These are phyloP conservation scores for Anarhynchus alexandrinus DNA, from an alignment of 2,113 vertebrate genomes.

Conservation along the genomic window DNA sequence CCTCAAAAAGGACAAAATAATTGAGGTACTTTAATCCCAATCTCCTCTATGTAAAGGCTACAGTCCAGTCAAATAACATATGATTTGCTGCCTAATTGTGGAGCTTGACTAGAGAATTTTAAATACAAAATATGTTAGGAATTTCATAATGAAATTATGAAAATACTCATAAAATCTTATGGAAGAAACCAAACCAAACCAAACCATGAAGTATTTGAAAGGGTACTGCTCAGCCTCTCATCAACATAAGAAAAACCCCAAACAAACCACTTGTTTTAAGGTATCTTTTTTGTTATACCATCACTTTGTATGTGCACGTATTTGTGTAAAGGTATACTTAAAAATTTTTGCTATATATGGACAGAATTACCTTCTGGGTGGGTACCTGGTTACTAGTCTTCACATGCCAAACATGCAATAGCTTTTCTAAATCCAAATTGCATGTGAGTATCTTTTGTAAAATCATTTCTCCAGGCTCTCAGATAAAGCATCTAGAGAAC, in stretches of 20 bases:
- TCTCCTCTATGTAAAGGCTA: neutral
- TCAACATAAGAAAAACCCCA: rapidly evolving
- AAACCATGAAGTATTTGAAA: neutral
- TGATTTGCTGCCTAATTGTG: neutral
- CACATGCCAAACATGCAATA: neutral
- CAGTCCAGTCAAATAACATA: neutral
- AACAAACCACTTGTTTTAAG: neutral
- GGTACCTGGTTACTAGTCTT: neutral
- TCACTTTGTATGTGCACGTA: neutral
- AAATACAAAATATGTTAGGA: neutral
- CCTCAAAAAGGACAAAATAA: neutral
- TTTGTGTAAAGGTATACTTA: neutral
- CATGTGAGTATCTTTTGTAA: neutral
- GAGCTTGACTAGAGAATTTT: neutral
- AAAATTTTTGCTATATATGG: neutral
- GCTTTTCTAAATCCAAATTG: neutral
- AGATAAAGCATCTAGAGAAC: neutral
- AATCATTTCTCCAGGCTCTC: neutral
- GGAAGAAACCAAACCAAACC: neutral
- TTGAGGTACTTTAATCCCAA: neutral
- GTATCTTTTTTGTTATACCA: neutral
- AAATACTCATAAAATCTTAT: neutral
- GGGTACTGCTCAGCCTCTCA: neutral
- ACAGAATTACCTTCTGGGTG: neutral
- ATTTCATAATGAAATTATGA: neutral